Evolutionary conservation across 1,140 invertebrate species (phyloP), one percentile per base, ranked within the genome.

Genomic region (Drosophila varians): DNA sequence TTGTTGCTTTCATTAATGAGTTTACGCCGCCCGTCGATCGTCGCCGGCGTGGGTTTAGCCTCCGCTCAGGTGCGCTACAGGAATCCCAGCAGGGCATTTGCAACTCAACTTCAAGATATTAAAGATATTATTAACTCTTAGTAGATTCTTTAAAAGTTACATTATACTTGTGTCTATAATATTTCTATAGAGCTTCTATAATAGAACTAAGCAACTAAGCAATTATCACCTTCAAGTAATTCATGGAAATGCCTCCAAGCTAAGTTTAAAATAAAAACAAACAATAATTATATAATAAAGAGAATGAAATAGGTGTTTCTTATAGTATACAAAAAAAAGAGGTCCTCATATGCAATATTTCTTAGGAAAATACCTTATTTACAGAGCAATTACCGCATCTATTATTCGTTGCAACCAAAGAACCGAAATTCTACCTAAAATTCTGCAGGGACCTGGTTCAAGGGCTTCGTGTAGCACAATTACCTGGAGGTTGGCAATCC

Each of bases 1-100:
- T 71, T 72, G 31, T 49, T 68, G 72, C n/a, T 65, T 54, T 55
- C 61, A 78, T 86, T 84, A 84, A 84, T 84, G 80, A 79, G 79
- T 66, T 64, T 64, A 53, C 46, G 71, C 40, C 34, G 65, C 36
- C n/a, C 28, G 36, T 14, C n/a, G 12, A 45, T 71, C 38, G 68
- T 31, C 64, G 64, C 25, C 65, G 62, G 64, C 64, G 65, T 78
- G 60, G 71, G 71, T 42, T 72, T 72, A 34, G 49, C 51, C 52
- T 38, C 46, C 26, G 14, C 14, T 55, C 26, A 28, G 40, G 1
- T 76, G 57, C 80, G 19, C 80, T 86, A 65, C 66, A 11, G 5
- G 0, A 3, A 2, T 7, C 6, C 2, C 1, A 14, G n/a, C 2
- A 14, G 43, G 31, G 42, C 28, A 21, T 49, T 48, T 62, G 7